Percentiles rank a stretch among this genome's conserved stretches.
Evolutionary conservation across 2,888 invertebrate species (phyloP).

Genomic region (Meta bourneti): DNA sequence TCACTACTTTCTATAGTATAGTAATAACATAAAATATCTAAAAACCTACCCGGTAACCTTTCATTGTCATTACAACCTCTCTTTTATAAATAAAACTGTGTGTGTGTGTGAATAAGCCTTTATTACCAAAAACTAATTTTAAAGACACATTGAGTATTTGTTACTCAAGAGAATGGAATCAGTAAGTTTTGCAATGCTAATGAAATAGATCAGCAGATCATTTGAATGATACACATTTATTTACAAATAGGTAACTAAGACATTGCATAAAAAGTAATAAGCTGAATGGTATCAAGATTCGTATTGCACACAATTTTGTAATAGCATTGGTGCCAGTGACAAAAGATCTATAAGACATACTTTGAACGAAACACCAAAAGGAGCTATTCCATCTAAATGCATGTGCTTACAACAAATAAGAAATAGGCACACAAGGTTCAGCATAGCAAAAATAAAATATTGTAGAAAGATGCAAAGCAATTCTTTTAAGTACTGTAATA

Average conservation of each 20-base stretch:
- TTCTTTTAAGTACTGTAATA: not conserved
- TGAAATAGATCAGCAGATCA: not conserved
- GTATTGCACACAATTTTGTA: conserved; percentile 42
- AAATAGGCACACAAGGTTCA: not conserved
- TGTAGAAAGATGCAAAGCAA: not conserved
- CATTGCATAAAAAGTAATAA: conserved; percentile 10
- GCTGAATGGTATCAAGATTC: conserved; percentile 11
- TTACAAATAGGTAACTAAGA: conserved; percentile 21
- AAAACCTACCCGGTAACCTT: too few relatives aligned
- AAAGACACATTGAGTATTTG: not conserved
- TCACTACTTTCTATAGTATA: too few relatives aligned
- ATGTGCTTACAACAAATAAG: not conserved
- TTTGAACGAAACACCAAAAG: too few relatives aligned
- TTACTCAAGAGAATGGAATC: not conserved
- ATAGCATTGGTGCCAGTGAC: not conserved
- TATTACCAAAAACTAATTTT: not conserved
- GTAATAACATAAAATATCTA: too few relatives aligned
- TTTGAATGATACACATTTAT: conserved; percentile 34
- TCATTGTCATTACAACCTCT: too few relatives aligned
- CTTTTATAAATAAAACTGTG: too few relatives aligned
- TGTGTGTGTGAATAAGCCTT: too few relatives aligned
- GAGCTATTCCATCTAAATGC: too few relatives aligned
- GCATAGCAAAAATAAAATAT: not conserved
- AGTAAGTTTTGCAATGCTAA: not conserved
- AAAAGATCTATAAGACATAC: not conserved